These are phyloP conservation scores for Cheilosia pagana DNA, from an alignment of 2,888 invertebrate species.

Conservation along the genomic window DNA sequence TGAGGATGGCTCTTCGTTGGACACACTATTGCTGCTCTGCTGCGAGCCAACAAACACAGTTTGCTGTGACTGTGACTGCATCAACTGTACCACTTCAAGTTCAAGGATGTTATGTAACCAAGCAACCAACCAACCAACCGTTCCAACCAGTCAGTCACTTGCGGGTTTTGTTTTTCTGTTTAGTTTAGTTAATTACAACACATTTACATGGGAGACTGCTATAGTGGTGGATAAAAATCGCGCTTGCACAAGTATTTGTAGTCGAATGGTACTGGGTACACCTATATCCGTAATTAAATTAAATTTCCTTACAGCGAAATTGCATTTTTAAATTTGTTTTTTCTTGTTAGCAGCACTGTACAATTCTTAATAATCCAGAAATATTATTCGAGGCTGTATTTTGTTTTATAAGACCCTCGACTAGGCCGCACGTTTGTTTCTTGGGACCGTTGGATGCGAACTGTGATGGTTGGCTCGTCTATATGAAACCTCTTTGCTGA, in stretches of 20 bases:
- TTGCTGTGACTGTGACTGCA: conserved; percentile 67
- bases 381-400: not conserved
- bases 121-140: conserved; percentile 64
- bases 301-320: conserved; percentile 25
- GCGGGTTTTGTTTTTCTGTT: conserved; percentile 32
- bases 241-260: conserved; percentile 55
- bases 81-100: conserved; percentile 80
- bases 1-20: conserved; percentile 9
- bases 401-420: conserved; percentile 12
- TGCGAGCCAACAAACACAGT: conserved; percentile 49
- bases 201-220: conserved; percentile 62
- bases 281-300: conserved; percentile 60
- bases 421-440: conserved; percentile 57
- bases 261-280: conserved; percentile 14
- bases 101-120: conserved; percentile 83
- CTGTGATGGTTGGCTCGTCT: conserved; percentile 59
- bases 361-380: conserved; percentile 17
- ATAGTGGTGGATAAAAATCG: conserved; percentile 48
- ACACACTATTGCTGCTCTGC: conserved; percentile 17
- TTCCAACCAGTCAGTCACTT: conserved; percentile 45
- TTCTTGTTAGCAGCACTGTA: conserved; percentile 1
- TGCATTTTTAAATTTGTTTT: not conserved
- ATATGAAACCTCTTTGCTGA: conserved; percentile 54
- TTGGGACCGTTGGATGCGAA: conserved; percentile 67
- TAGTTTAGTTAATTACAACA: conserved; percentile 72